These are phyloP conservation scores for Cydia amplana DNA, from an alignment of 1,140 invertebrate genomes.

Conservation along the genomic window DNA sequence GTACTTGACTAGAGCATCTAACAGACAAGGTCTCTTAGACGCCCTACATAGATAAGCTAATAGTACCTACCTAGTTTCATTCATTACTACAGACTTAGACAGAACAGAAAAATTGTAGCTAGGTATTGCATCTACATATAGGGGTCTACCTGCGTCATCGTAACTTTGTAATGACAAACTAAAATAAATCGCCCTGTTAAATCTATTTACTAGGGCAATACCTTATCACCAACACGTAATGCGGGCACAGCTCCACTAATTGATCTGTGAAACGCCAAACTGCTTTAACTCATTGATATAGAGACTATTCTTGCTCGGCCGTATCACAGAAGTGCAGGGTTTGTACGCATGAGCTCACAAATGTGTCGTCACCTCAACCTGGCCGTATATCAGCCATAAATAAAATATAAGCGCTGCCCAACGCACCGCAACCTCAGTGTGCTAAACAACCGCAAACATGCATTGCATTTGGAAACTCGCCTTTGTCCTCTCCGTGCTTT, in stretches of 20 bases:
- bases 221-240: not conserved
- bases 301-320: slow-evolving; percentile 5
- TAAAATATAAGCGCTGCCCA: slow-evolving; percentile 4
- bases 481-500: slow-evolving; percentile 2
- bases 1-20: not conserved
- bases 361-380: slow-evolving; percentile 10
- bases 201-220: slow-evolving; percentile 15
- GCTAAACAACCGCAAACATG: not conserved
- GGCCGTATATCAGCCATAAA: slow-evolving; percentile 10
- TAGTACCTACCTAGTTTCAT: not conserved
- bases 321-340: not conserved
- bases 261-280: not conserved
- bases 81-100: not conserved
- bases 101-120: not conserved
- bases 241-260: slow-evolving; percentile 15
- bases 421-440: slow-evolving; percentile 9
- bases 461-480: slow-evolving; percentile 1
- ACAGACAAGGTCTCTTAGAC: not conserved
- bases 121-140: not conserved
- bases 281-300: not conserved
- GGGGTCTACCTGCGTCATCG: not conserved
- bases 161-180: not conserved
- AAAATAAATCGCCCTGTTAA: slow-evolving; percentile 14
- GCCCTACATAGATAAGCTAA: not conserved
- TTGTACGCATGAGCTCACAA: slow-evolving; percentile 16